Percentiles rank a stretch among this genome's conserved stretches.
Evolutionary conservation across 2,888 invertebrate genomes (phyloP).

Genomic region (Noctua janthe): DNA sequence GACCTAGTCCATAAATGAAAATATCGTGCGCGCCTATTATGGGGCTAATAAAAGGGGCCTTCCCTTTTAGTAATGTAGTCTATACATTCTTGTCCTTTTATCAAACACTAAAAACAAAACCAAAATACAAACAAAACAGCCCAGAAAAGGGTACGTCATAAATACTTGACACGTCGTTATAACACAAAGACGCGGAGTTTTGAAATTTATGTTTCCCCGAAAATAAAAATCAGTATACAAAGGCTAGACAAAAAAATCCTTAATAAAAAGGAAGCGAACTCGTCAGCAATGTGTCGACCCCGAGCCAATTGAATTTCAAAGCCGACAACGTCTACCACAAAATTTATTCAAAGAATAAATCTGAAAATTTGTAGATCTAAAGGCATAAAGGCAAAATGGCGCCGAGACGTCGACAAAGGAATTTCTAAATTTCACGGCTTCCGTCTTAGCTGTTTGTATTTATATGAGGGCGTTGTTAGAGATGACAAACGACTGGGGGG

Average conservation of each 20-base stretch:
- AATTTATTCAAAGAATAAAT: constrained; percentile 91
- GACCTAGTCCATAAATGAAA: no score
- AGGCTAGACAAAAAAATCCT: constrained; percentile 75
- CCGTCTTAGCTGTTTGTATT: constrained; percentile 89
- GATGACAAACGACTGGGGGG: constrained; percentile 87
- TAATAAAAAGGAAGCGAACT: constrained; percentile 84
- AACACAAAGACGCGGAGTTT: constrained; percentile 56
- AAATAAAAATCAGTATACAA: constrained; percentile 71
- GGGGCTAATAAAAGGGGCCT: background rate
- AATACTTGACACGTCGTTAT: constrained; percentile 57
- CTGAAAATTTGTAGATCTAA: constrained; percentile 90
- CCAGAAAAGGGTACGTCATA: constrained; percentile 36
- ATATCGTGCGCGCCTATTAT: no score
- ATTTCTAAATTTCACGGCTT: constrained; percentile 90
- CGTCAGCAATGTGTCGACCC: constrained; percentile 89
- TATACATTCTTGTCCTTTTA: background rate
- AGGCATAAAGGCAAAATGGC: constrained; percentile 88
- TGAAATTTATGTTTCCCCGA: constrained; percentile 66
- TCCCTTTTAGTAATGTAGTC: background rate
- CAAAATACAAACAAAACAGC: constrained; percentile 18
- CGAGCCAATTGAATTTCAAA: constrained; percentile 90
- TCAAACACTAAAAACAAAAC: background rate
- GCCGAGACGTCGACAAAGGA: constrained; percentile 89
- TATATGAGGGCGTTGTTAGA: constrained; percentile 87
- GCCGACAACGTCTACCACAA: constrained; percentile 89